phyloP scores from a whole-genome alignment of 2,888 invertebrate species.

The Drosophila phalerata region DNA sequence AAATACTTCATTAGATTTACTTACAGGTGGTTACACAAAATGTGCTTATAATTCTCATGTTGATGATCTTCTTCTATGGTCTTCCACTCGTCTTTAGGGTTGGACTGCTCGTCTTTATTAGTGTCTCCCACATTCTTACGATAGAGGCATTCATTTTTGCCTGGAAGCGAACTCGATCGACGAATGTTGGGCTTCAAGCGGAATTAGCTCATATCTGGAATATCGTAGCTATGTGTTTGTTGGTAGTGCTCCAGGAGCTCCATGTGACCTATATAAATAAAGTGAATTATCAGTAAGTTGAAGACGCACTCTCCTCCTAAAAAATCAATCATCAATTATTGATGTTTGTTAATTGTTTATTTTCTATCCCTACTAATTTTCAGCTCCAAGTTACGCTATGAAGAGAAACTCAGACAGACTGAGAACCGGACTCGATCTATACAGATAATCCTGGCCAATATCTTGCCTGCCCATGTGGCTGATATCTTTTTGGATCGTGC shows the following conservation, averaged over 20 bases:
- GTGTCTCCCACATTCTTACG: constrained; percentile 87
- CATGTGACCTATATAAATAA: constrained; percentile 95
- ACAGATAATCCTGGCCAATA: constrained; percentile 94
- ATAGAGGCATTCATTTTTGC: constrained; percentile 86
- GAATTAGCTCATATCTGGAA: constrained; percentile 88
- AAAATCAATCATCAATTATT: no score
- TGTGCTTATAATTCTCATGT: constrained; percentile 86
- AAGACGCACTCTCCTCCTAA: no score
- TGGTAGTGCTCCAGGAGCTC: constrained; percentile 92
- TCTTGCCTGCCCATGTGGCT: constrained; percentile 96
- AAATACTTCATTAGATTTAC: neutral
- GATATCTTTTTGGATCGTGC: constrained; percentile 12
- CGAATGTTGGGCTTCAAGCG: constrained; percentile 89
- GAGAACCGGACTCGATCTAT: constrained; percentile 93
- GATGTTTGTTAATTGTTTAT: no score
- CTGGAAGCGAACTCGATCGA: constrained; percentile 81
- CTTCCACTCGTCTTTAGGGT: constrained; percentile 93
- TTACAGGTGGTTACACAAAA: constrained; percentile 86
- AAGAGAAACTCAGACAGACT: constrained; percentile 93
- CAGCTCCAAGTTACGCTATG: constrained; percentile 89
- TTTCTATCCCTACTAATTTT: neutral
- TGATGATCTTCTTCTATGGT: constrained; percentile 92
- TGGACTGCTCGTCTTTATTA: constrained; percentile 88
- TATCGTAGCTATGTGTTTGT: constrained; percentile 89
- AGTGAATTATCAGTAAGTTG: constrained; percentile 90